These are phyloP conservation scores for human (Homo sapiens) DNA, from an alignment of 2,113 vertebrate genomes.

Conservation along the genomic window GRCh38 chr22:49685501-49686000, in stretches of 20 bases:
- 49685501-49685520: background rate
- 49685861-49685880: background rate
- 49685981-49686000: background rate
- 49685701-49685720: background rate
- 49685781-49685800: rapidly evolving
- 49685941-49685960: background rate
- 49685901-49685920: background rate
- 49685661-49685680: background rate
- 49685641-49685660: background rate
- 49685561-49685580: background rate
- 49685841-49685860: background rate
- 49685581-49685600: too few relatives aligned
- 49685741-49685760: background rate
- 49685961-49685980: background rate
- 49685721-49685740: background rate
- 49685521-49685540: background rate
- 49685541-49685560: background rate
- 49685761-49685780: background rate
- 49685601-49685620: background rate
- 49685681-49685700: background rate
- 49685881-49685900: background rate
- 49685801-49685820: background rate
- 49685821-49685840: background rate
- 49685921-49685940: background rate
- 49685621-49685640: rapidly evolving